Conservation (phyloP, 2,797 vertebrate species). For the Gallinago nigripennis region DNA sequence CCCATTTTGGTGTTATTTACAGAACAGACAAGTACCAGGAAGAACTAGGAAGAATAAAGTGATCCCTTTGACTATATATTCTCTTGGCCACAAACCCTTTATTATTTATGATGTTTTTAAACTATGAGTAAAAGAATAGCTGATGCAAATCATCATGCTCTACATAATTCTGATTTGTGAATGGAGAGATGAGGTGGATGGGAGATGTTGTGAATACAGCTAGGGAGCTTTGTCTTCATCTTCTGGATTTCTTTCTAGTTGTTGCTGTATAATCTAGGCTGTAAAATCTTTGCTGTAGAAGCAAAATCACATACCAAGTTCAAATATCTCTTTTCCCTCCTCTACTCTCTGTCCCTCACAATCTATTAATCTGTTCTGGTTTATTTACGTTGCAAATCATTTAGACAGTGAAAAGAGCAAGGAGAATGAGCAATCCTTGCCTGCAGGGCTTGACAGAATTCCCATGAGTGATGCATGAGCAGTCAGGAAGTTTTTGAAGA, state of each 20-base stretch:
- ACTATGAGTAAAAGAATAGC: not conserved
- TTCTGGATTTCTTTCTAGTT: not conserved
- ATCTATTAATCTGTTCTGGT: not conserved
- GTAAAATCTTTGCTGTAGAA: not conserved
- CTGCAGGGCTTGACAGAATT: not conserved
- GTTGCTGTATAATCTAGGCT: not conserved
- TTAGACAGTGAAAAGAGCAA: not conserved
- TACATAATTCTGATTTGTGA: not conserved
- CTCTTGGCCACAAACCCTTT: rapidly evolving
- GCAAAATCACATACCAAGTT: not conserved
- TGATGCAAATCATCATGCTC: rapidly evolving
- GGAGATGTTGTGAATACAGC: not conserved
- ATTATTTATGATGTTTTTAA: not conserved
- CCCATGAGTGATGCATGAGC: not conserved
- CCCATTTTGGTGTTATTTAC: not conserved
- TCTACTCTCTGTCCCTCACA: not conserved
- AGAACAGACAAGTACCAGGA: not conserved
- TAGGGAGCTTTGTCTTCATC: not conserved
- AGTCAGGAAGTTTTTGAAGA: constrained; percentile 3
- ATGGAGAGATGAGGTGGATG: not conserved
- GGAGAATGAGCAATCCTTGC: not conserved
- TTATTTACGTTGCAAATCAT: constrained; percentile 24
- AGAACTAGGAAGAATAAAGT: not conserved
- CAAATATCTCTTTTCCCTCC: not conserved
- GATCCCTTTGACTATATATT: not conserved